Evolutionary conservation across 1,140 invertebrate genomes (phyloP).

Genomic region (Dendroctonus valens): DNA sequence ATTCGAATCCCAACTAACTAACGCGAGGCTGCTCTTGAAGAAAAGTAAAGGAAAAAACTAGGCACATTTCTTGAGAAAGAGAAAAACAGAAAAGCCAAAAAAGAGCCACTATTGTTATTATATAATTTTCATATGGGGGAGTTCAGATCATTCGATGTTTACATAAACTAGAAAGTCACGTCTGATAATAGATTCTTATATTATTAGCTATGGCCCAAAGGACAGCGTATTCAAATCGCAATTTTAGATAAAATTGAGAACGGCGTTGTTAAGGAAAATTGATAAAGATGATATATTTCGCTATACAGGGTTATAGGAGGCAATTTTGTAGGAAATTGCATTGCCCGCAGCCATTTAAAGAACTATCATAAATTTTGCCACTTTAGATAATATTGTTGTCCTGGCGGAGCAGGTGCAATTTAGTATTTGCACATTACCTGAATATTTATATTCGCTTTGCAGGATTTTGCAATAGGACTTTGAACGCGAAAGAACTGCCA

Average conservation of each 20-base stretch:
- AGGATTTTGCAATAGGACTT: neutral
- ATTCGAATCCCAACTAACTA: too few species aligned
- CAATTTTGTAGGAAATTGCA: slow-evolving; percentile 21
- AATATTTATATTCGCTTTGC: neutral
- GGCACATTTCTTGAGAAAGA: too few species aligned
- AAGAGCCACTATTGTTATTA: too few species aligned
- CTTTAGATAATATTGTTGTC: slow-evolving; percentile 24
- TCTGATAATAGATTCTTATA: slow-evolving; percentile 4
- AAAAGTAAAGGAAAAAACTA: too few species aligned
- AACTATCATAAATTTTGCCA: slow-evolving; percentile 24
- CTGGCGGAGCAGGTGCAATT: slow-evolving; percentile 5
- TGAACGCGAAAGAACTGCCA: neutral
- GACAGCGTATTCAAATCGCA: slow-evolving; percentile 12
- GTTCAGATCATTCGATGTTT: too few species aligned
- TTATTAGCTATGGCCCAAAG: slow-evolving; percentile 9
- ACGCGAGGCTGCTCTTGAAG: too few species aligned
- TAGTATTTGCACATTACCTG: neutral
- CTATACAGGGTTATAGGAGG: slow-evolving; percentile 12
- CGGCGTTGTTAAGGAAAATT: slow-evolving; percentile 27
- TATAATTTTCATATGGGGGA: too few species aligned
- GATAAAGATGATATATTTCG: slow-evolving; percentile 29
- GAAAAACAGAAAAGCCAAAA: too few species aligned
- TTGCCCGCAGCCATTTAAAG: slow-evolving; percentile 22
- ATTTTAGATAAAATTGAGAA: slow-evolving; percentile 24
- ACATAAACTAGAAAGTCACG: too few species aligned